Evolutionary conservation across 2,113 vertebrate genomes (phyloP).

Genomic region (Struthio camelus): DNA sequence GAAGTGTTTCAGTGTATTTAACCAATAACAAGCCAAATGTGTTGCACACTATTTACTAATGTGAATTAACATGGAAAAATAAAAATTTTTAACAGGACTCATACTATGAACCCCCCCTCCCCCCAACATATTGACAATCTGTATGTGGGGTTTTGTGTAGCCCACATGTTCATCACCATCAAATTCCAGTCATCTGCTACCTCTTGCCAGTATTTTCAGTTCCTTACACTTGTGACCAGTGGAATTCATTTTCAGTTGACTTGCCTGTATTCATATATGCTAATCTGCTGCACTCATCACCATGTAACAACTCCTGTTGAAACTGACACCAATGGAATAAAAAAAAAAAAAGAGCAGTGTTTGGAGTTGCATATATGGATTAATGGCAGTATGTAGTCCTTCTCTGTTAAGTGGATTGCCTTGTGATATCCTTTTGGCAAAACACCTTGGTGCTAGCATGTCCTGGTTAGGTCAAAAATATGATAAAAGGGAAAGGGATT

Average conservation of each 20-base stretch:
- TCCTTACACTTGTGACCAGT: slow-evolving; percentile 44
- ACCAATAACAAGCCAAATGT: slow-evolving; percentile 45
- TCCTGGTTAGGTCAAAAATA: slow-evolving; percentile 60
- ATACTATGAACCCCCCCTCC: slow-evolving; percentile 11
- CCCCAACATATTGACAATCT: slow-evolving; percentile 1
- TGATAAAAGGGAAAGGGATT: slow-evolving; percentile 42
- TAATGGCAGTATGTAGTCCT: background rate
- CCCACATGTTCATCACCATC: slow-evolving; percentile 10
- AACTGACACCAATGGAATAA: slow-evolving; percentile 1
- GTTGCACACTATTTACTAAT: slow-evolving; percentile 51
- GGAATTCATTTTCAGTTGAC: slow-evolving; percentile 51
- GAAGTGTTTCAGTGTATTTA: slow-evolving; percentile 50
- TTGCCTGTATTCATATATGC: background rate
- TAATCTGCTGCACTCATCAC: slow-evolving; percentile 38
- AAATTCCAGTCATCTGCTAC: slow-evolving; percentile 66
- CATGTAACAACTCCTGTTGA: slow-evolving; percentile 8
- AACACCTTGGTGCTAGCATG: slow-evolving; percentile 84
- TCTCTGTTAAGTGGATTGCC: slow-evolving; percentile 31
- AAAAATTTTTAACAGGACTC: slow-evolving; percentile 26
- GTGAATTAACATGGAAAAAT: slow-evolving; percentile 43
- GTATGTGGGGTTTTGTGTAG: background rate
- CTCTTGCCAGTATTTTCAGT: slow-evolving; percentile 67
- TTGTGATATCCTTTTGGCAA: slow-evolving; percentile 42
- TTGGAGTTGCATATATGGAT: background rate
- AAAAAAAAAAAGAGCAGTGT: background rate